Conservation (phyloP, 2,113 vertebrate genomes). For the Sphyrna mokarran region DNA sequence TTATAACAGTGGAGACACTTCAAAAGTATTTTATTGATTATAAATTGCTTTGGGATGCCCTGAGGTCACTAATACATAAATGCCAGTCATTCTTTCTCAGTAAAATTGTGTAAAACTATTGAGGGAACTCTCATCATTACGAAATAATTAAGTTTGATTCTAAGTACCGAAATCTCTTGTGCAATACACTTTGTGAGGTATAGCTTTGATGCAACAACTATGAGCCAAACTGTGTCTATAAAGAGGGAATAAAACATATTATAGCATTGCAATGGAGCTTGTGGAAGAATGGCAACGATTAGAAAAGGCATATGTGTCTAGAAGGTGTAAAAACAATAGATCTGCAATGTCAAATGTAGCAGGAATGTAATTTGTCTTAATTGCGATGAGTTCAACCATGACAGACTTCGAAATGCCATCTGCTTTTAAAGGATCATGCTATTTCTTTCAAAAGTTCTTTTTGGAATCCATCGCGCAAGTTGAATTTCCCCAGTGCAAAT, state of each 20-base stretch:
- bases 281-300: background rate
- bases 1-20: background rate
- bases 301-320: background rate
- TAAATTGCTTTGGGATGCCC: background rate
- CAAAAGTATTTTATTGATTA: background rate
- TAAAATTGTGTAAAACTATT: background rate
- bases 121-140: background rate
- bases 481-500: constrained; percentile 17
- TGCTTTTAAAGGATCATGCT: constrained; percentile 14
- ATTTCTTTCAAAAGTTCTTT: background rate
- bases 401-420: constrained; percentile 18
- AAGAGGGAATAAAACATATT: background rate
- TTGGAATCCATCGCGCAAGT: background rate
- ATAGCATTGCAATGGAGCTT: background rate
- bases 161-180: background rate
- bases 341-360: background rate
- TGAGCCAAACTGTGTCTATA: background rate
- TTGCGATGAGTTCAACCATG: constrained; percentile 13
- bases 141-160: background rate
- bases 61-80: background rate
- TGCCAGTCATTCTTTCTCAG: background rate
- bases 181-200: background rate
- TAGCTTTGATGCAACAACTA: background rate
- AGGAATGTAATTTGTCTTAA: background rate
- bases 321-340: constrained; percentile 22